These are phyloP conservation scores for Sipha flava DNA, from an alignment of 1,140 invertebrate species.

Conservation along the genomic window DNA sequence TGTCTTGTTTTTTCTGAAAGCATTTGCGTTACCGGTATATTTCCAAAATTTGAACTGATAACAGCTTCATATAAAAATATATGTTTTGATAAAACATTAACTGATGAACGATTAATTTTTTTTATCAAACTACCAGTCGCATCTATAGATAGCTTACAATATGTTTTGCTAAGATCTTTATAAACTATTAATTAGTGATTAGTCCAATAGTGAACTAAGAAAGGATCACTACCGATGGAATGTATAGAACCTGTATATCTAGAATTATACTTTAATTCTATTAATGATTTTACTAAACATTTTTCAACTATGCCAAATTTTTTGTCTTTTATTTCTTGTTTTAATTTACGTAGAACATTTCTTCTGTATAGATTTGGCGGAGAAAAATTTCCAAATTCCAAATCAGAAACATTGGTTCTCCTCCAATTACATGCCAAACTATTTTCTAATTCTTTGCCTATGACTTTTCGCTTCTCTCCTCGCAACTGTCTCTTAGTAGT, in stretches of 20 bases:
- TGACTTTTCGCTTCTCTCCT: neutral
- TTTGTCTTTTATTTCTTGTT: neutral
- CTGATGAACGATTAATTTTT: neutral
- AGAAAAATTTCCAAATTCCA: neutral
- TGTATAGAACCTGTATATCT: neutral
- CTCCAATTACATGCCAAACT: neutral
- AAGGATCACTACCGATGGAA: neutral
- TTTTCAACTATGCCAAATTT: neutral
- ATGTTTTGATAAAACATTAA: neutral
- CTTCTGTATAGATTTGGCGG: neutral
- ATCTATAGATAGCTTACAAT: neutral
- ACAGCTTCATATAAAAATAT: neutral
- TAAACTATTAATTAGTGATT: neutral
- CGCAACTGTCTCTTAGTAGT: neutral
- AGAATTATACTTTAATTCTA: neutral
- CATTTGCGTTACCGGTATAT: neutral
- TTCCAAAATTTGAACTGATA: neutral
- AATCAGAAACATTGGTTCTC: neutral
- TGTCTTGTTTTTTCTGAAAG: neutral
- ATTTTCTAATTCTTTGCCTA: neutral
- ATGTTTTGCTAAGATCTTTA: neutral
- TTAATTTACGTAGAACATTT: neutral
- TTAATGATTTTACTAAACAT: neutral
- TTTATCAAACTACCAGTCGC: neutral
- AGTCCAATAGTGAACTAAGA: neutral